phyloP scores from a whole-genome alignment of 2,797 vertebrate species.

The Aldrovandia affinis region DNA sequence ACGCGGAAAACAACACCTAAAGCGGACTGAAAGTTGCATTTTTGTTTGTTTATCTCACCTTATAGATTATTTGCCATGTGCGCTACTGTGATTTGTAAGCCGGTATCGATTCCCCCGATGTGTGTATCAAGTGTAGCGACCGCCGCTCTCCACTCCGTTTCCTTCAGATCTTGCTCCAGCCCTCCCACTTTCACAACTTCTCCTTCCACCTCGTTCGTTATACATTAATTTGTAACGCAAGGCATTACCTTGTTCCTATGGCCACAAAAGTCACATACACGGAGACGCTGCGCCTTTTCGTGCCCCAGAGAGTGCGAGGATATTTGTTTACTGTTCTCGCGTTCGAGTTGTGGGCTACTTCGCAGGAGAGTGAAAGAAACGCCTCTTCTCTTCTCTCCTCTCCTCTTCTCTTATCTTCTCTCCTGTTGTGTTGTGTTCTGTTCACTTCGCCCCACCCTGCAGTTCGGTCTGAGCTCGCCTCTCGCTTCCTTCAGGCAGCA shows the following conservation, averaged over 20 bases:
- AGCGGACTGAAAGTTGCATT: not conserved
- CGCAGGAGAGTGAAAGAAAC: slow-evolving; percentile 22
- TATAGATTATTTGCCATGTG: slow-evolving; percentile 12
- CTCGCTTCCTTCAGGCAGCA: slow-evolving; percentile 48
- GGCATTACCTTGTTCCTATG: not conserved
- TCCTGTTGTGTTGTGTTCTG: too few relatives aligned
- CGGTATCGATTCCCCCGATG: not conserved
- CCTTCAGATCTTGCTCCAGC: slow-evolving; percentile 15
- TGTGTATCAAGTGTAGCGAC: not conserved
- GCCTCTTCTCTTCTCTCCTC: not conserved
- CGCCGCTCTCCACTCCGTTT: not conserved
- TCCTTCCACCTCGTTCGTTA: not conserved
- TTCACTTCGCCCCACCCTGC: slow-evolving; percentile 57
- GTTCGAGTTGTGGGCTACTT: slow-evolving; percentile 21
- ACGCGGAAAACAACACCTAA: not conserved
- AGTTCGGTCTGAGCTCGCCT: slow-evolving; percentile 33
- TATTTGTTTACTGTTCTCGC: slow-evolving; percentile 5
- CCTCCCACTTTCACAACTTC: slow-evolving; percentile 2
- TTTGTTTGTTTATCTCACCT: slow-evolving; percentile 41
- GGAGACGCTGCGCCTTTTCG: not conserved
- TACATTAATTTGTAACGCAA: not conserved
- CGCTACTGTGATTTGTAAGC: not conserved
- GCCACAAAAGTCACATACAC: not conserved
- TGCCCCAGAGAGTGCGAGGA: not conserved
- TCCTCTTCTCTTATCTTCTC: too few relatives aligned